Conservation (phyloP, 2,888 invertebrate genomes). For the Tenthredo amoena region DNA sequence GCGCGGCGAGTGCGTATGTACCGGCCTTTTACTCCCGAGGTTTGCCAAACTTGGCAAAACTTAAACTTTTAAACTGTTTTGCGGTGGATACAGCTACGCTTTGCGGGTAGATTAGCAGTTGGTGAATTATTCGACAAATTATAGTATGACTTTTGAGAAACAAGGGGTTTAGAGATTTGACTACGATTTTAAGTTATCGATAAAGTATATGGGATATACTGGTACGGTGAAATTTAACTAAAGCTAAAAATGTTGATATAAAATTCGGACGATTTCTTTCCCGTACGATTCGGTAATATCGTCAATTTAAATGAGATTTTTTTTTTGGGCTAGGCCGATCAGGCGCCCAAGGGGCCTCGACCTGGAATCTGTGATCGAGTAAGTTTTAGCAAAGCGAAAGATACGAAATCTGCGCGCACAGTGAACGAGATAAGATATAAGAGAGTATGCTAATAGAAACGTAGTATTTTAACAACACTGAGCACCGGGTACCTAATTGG, state of each 20-base stretch:
- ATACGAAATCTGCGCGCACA: constrained; percentile 17
- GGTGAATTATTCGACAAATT: not conserved
- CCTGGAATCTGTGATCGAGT: constrained; percentile 32
- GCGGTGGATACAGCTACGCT: not conserved
- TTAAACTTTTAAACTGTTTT: not conserved
- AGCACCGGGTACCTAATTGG: constrained; percentile 42
- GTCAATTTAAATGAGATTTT: not conserved
- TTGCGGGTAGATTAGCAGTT: not conserved
- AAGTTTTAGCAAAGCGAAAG: constrained; percentile 31
- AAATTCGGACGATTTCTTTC: not conserved
- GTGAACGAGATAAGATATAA: constrained; percentile 15
- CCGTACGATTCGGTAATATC: not conserved
- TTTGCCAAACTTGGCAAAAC: constrained; percentile 6
- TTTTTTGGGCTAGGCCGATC: constrained; percentile 21
- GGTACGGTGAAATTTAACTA: not conserved
- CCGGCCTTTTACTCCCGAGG: not conserved
- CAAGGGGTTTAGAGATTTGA: not conserved
- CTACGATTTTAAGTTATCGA: not conserved
- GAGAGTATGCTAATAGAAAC: constrained; percentile 48
- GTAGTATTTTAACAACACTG: constrained; percentile 45
- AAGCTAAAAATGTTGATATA: not conserved
- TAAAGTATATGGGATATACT: not conserved
- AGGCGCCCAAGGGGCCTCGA: constrained; percentile 33
- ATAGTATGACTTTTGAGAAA: not conserved
- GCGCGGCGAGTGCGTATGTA: constrained; percentile 1